Percentiles rank a stretch among this genome's conserved stretches.
Evolutionary conservation across 2,113 vertebrate genomes (phyloP).

Genomic region (Tretioscincus oriximinensis): DNA sequence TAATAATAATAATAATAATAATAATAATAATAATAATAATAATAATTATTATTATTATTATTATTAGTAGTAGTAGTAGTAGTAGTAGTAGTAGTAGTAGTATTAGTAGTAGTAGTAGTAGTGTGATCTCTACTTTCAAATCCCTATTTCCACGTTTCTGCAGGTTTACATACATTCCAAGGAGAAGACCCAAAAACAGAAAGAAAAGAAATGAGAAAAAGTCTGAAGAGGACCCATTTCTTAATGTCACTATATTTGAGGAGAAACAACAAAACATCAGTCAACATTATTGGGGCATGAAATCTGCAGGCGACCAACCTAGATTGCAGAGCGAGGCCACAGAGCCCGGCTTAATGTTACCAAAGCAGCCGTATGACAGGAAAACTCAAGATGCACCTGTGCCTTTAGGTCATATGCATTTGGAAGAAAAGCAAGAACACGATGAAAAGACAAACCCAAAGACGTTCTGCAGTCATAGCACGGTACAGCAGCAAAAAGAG

Average conservation of each 20-base stretch:
- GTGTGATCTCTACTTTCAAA: conserved; percentile 1
- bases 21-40: no score
- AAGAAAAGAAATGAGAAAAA: conserved; percentile 14
- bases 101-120: no score
- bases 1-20: no score
- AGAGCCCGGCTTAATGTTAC: background rate
- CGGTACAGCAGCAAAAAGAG: background rate
- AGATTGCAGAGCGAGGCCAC: background rate
- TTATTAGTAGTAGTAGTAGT: no score
- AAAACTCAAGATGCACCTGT: conserved; percentile 1
- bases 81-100: no score
- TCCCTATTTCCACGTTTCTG: conserved; percentile 14
- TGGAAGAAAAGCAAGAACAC: conserved; percentile 10
- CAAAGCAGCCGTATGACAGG: background rate
- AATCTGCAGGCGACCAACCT: background rate
- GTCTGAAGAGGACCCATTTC: background rate
- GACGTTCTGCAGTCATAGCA: background rate
- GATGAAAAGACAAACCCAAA: background rate
- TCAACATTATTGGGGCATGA: background rate
- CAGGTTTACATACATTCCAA: conserved; percentile 8
- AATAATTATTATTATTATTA: no score
- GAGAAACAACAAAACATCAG: background rate
- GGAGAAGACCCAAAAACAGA: conserved; percentile 4
- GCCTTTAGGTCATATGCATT: background rate
- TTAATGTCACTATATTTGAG: background rate